Percentiles rank a stretch among this genome's conserved stretches.
Evolutionary conservation across 2,113 vertebrate species (phyloP).

Genomic region (Quiscalus mexicanus): DNA sequence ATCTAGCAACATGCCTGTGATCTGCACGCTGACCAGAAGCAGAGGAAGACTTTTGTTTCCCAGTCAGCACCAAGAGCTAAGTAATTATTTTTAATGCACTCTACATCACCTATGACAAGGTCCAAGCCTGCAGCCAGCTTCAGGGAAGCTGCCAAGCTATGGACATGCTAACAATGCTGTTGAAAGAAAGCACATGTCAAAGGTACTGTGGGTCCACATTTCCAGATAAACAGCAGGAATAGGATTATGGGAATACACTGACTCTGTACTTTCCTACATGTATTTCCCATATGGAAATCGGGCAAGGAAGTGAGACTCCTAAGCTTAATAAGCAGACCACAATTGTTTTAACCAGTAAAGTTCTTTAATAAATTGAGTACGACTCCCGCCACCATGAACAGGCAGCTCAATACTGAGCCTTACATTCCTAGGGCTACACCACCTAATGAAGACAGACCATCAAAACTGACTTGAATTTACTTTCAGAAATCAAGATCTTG

Average conservation of each 20-base stretch:
- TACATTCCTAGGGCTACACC: neutral
- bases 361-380: neutral
- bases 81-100: neutral
- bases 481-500: neutral
- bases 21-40: neutral
- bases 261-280: neutral
- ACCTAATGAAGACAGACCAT: neutral
- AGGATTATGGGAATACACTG: neutral
- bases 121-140: neutral
- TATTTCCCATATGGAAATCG: neutral
- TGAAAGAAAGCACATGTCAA: neutral
- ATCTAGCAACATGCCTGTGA: neutral
- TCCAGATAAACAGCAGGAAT: neutral
- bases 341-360: neutral
- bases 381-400: neutral
- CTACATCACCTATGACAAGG: neutral
- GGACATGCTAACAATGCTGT: neutral
- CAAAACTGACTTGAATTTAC: neutral
- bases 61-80: neutral
- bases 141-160: neutral
- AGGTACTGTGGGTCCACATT: neutral
- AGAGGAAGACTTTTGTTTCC: neutral
- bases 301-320: neutral
- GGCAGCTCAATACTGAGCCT: neutral
- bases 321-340: neutral